These are phyloP conservation scores for Drosophila hawaiiensis DNA, from an alignment of 2,888 invertebrate genomes.

Conservation along the genomic window DNA sequence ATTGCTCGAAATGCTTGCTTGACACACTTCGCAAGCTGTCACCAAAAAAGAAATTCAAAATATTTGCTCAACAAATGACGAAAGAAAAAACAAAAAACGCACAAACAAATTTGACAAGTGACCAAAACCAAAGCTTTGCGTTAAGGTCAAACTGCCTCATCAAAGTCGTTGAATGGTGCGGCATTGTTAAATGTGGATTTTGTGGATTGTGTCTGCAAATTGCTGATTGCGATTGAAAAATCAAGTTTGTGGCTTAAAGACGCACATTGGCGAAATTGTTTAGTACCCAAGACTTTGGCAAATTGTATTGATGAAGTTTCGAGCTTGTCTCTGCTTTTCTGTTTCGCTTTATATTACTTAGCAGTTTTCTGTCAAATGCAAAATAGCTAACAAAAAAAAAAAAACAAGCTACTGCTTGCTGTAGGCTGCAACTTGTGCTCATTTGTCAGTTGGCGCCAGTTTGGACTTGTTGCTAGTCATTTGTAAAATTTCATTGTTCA, in stretches of 20 bases:
- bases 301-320: constrained; percentile 54
- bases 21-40: constrained; percentile 69
- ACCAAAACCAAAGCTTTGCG: constrained; percentile 38
- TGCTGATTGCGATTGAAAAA: constrained; percentile 32
- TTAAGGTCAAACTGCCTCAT: constrained; percentile 28
- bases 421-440: constrained; percentile 52
- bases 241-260: constrained; percentile 27
- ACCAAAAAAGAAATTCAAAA: constrained; percentile 49
- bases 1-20: constrained; percentile 72
- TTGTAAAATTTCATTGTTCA: constrained; percentile 74
- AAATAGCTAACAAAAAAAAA: constrained; percentile 20
- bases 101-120: constrained; percentile 47
- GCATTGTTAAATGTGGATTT: constrained; percentile 41
- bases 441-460: constrained; percentile 70
- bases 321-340: constrained; percentile 25
- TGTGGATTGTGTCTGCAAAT: constrained; percentile 17
- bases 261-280: constrained; percentile 60
- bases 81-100: constrained; percentile 13
- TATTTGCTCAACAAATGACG: constrained; percentile 36
- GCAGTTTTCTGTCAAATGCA: constrained; percentile 50
- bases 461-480: constrained; percentile 70
- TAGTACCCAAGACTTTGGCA: constrained; percentile 47
- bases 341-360: constrained; percentile 19
- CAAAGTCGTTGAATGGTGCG: constrained; percentile 26
- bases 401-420: constrained; percentile 46